A percentile compares a stretch with the other conserved stretches of the same genome.
Evolutionary conservation across 2,797 vertebrate species (phyloP).

Genomic region (Naso thynnoides): DNA sequence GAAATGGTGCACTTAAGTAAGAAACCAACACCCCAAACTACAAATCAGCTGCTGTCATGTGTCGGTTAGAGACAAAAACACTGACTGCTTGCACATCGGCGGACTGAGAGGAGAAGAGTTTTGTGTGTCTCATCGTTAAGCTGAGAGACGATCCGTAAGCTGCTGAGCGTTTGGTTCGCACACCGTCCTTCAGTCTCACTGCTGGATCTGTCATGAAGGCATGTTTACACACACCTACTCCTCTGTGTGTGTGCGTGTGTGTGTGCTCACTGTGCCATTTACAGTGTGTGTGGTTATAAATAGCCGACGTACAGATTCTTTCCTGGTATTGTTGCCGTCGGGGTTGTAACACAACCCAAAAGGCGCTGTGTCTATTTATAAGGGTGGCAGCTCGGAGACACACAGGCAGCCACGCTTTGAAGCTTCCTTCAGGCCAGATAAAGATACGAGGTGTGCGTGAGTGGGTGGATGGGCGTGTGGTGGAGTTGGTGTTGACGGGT

Average conservation of each 20-base stretch:
- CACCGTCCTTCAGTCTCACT: conserved; percentile 44
- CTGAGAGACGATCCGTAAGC: conserved; percentile 40
- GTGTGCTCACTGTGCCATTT: conserved; percentile 28
- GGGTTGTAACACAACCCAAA: conserved; percentile 73
- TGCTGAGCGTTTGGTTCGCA: conserved; percentile 42
- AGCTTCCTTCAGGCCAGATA: conserved; percentile 45
- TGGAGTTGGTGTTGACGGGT: background rate
- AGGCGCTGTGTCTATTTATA: conserved; percentile 74
- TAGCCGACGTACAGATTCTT: conserved; percentile 69
- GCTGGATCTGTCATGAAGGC: conserved; percentile 37
- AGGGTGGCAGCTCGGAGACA: conserved; percentile 51
- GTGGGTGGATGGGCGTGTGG: conserved; percentile 6
- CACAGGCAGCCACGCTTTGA: conserved; percentile 55
- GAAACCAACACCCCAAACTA: background rate
- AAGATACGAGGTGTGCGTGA: conserved; percentile 26
- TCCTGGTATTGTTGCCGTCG: conserved; percentile 81
- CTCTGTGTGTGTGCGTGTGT: conserved; percentile 8
- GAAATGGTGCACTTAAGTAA: background rate
- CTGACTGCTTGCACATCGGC: background rate
- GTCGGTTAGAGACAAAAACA: conserved; percentile 4
- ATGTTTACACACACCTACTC: conserved; percentile 51
- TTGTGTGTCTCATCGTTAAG: conserved; percentile 41
- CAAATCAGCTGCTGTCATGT: conserved; percentile 4
- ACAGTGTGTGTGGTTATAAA: conserved; percentile 67
- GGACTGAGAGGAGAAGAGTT: conserved; percentile 18